These are phyloP conservation scores for Brachyhypopomus gauderio DNA, from an alignment of 2,113 vertebrate species.

Conservation along the genomic window DNA sequence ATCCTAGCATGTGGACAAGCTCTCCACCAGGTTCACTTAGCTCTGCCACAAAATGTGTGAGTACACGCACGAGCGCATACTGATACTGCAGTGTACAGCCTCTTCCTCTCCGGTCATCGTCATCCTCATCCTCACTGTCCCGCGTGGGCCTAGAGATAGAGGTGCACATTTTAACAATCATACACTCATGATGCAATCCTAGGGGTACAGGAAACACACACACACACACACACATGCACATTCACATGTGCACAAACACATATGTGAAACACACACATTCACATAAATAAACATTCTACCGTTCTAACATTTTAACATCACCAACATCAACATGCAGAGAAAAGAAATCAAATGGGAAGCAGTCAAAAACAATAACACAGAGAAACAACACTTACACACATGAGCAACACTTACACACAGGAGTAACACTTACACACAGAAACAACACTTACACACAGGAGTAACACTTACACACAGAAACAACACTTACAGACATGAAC, in stretches of 20 bases:
- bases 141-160: slow-evolving; percentile 83
- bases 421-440: too few species aligned
- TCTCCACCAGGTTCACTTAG: slow-evolving; percentile 78
- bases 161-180: not conserved
- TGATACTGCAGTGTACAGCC: slow-evolving; percentile 97
- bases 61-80: slow-evolving; percentile 88
- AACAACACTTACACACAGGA: too few species aligned
- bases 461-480: too few species aligned
- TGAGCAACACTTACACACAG: too few species aligned
- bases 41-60: slow-evolving; percentile 93
- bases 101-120: slow-evolving; percentile 88
- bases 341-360: too few species aligned
- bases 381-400: too few species aligned
- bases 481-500: too few species aligned
- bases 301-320: too few species aligned
- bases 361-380: too few species aligned
- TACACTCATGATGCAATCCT: too few species aligned
- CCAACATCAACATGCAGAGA: too few species aligned
- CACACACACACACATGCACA: not conserved
- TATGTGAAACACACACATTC: not conserved
- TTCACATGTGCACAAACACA: not conserved
- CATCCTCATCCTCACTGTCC: slow-evolving; percentile 96
- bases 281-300: slow-evolving; percentile 1
- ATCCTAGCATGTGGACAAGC: slow-evolving; percentile 85
- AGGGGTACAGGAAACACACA: too few species aligned